Evolutionary conservation across 2,113 vertebrate genomes (phyloP).

Genomic region (Trinectes maculatus): DNA sequence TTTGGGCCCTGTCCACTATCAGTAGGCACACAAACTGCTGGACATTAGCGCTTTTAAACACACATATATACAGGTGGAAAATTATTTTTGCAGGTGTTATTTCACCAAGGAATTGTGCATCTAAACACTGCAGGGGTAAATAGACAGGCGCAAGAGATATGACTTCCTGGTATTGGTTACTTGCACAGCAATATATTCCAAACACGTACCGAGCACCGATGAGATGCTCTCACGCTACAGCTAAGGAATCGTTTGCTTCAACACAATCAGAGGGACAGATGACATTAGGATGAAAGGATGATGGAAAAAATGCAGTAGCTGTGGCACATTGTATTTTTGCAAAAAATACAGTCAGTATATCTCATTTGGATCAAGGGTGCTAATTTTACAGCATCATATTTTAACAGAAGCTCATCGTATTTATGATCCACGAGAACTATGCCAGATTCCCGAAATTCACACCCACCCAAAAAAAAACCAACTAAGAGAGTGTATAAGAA

Average conservation of each 20-base stretch:
- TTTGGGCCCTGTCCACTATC: slow-evolving; percentile 32
- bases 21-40: slow-evolving; percentile 37
- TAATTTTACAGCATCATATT: not conserved
- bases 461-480: too few relatives aligned
- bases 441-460: not conserved
- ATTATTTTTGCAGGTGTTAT: slow-evolving; percentile 30
- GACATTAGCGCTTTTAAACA: slow-evolving; percentile 49
- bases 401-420: not conserved
- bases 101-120: slow-evolving; percentile 16
- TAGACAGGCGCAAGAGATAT: slow-evolving; percentile 52
- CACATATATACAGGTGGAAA: slow-evolving; percentile 18
- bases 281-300: slow-evolving; percentile 18
- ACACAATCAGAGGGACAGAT: slow-evolving; percentile 5
- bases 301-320: slow-evolving; percentile 11
- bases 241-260: slow-evolving; percentile 42
- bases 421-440: not conserved
- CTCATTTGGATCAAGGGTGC: not conserved
- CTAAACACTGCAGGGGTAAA: slow-evolving; percentile 51
- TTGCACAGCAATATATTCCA: slow-evolving; percentile 43
- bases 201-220: slow-evolving; percentile 37
- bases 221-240: slow-evolving; percentile 17
- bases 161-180: slow-evolving; percentile 42
- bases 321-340: slow-evolving; percentile 1
- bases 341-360: slow-evolving; percentile 1
- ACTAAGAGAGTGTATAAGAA: too few relatives aligned